phyloP scores from a whole-genome alignment of 2,113 vertebrate genomes.

The Ceyx margarethae region DNA sequence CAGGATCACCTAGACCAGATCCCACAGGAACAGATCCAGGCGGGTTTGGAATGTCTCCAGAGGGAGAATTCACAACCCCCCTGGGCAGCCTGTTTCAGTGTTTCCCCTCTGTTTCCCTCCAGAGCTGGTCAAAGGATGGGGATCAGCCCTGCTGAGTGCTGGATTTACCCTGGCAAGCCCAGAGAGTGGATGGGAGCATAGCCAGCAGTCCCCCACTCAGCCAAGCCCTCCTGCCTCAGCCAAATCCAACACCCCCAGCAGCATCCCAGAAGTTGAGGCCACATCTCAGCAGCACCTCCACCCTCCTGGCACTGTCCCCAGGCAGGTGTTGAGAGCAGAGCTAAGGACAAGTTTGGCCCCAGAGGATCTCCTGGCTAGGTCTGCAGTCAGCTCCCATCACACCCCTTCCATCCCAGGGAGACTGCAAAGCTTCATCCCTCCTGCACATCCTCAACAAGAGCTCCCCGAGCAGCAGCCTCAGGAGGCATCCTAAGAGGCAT shows the following conservation, averaged over 20 bases:
- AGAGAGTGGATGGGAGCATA: rapidly evolving
- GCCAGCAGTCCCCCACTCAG: background rate
- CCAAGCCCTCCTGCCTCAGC: background rate
- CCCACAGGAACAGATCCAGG: too few relatives aligned
- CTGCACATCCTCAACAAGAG: background rate
- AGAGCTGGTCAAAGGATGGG: background rate
- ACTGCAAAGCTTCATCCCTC: background rate
- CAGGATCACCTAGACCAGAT: too few relatives aligned
- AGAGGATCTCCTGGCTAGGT: background rate
- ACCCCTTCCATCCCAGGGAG: background rate
- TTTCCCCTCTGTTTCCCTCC: background rate
- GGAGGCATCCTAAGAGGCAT: background rate
- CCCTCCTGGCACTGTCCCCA: background rate
- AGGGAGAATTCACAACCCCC: too few relatives aligned
- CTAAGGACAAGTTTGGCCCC: background rate
- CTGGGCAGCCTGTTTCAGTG: too few relatives aligned
- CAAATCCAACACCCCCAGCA: background rate
- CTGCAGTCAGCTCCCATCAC: background rate
- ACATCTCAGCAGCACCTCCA: background rate
- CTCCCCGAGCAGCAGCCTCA: background rate
- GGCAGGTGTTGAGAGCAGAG: background rate
- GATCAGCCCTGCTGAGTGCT: background rate
- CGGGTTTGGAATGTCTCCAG: too few relatives aligned
- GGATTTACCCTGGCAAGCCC: background rate
- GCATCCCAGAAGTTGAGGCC: background rate